These are phyloP conservation scores for Mactromeris polynyma DNA, from an alignment of 2,888 invertebrate genomes.

Conservation along the genomic window DNA sequence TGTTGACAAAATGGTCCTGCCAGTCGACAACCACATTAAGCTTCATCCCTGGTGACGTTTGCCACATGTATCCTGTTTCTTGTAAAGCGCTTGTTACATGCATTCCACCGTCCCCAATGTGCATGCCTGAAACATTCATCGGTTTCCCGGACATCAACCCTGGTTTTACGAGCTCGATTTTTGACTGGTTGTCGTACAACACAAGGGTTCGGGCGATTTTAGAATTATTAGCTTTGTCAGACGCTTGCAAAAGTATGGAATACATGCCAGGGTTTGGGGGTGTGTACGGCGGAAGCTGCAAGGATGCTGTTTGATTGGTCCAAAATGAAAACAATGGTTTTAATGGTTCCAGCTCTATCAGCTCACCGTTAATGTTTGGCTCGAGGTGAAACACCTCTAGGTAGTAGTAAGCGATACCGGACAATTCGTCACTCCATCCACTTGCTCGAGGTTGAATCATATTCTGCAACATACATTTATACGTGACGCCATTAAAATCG, in stretches of 20 bases:
- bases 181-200: constrained; percentile 70
- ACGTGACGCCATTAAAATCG: too few relatives aligned
- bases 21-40: constrained; percentile 50
- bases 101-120: constrained; percentile 41
- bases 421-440: constrained; percentile 55
- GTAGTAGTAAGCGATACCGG: constrained; percentile 50
- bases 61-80: constrained; percentile 67
- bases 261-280: constrained; percentile 68
- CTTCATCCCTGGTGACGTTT: constrained; percentile 32
- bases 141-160: constrained; percentile 26
- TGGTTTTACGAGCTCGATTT: constrained; percentile 59
- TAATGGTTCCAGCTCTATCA: constrained; percentile 49
- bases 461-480: constrained; percentile 5
- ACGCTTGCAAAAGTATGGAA: constrained; percentile 70
- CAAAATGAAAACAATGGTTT: constrained; percentile 35
- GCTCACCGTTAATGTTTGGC: constrained; percentile 40
- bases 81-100: constrained; percentile 54
- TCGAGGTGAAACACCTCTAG: constrained; percentile 44
- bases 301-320: constrained; percentile 22
- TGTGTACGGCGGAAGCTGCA: constrained; percentile 46
- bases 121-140: neutral
- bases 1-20: constrained; percentile 68
- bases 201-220: constrained; percentile 67
- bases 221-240: constrained; percentile 76
- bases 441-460: constrained; percentile 37